A percentile compares a stretch with the other conserved stretches of the same genome.
phyloP scores from a whole-genome alignment of 2,113 vertebrate genomes.

The Passer montanus region DNA sequence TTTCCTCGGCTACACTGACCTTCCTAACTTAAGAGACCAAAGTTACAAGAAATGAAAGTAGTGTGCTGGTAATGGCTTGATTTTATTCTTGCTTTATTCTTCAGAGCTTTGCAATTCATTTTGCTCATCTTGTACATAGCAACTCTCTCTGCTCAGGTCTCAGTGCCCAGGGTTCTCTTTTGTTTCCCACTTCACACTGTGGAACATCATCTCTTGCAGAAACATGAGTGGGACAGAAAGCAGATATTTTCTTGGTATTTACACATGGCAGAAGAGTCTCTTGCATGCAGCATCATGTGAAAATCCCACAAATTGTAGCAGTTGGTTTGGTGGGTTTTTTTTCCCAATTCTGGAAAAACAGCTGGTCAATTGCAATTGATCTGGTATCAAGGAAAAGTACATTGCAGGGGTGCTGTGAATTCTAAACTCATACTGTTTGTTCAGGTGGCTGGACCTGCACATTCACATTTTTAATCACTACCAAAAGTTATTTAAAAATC shows the following conservation, averaged over 20 bases:
- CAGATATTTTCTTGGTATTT: not conserved
- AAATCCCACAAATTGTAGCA: not conserved
- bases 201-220: not conserved
- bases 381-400: not conserved
- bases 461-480: not conserved
- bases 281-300: accelerated
- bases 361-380: not conserved
- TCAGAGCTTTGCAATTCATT: not conserved
- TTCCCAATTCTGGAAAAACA: not conserved
- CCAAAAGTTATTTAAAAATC: not conserved
- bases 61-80: not conserved
- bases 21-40: not conserved
- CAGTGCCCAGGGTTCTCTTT: not conserved
- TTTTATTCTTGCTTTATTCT: not conserved
- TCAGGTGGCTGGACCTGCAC: not conserved
- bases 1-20: not conserved
- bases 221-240: not conserved
- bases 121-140: not conserved
- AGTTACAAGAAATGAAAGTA: not conserved
- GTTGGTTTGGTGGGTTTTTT: not conserved
- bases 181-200: accelerated
- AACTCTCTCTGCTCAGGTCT: not conserved
- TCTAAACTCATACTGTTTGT: not conserved
- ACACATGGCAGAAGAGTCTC: not conserved
- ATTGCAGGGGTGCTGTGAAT: not conserved